phyloP scores from a whole-genome alignment of 2,888 invertebrate genomes.

The Cotesia congregata region DNA sequence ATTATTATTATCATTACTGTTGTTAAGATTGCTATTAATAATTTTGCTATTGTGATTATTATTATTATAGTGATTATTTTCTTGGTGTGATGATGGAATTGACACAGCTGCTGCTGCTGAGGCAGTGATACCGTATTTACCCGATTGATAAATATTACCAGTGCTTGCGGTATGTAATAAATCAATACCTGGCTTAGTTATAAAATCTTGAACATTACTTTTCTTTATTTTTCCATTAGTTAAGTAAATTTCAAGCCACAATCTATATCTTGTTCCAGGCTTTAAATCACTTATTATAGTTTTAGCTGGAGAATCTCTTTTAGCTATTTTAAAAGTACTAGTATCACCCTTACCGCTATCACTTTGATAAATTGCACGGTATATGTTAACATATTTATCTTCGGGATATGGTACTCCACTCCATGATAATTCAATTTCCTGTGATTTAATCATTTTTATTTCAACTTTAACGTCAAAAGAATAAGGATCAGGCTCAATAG shows the following conservation, averaged over 20 bases:
- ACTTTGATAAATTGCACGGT: conserved; percentile 86
- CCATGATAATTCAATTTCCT: conserved; percentile 85
- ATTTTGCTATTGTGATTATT: background rate
- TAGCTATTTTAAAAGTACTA: conserved; percentile 82
- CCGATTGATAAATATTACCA: conserved; percentile 72
- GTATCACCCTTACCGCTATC: conserved; percentile 81
- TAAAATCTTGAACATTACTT: conserved; percentile 89
- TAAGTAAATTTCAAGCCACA: conserved; percentile 91
- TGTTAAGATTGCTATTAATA: conserved; percentile 64
- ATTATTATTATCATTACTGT: conserved; percentile 63
- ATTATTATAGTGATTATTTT: conserved; percentile 72
- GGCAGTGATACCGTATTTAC: conserved; percentile 68
- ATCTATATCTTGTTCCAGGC: conserved; percentile 86
- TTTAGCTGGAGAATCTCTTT: conserved; percentile 79
- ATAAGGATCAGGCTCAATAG: conserved; percentile 78
- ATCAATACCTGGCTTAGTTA: conserved; percentile 82
- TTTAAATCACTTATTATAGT: conserved; percentile 79
- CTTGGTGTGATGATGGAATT: conserved; percentile 70
- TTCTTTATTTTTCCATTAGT: conserved; percentile 92
- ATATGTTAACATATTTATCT: conserved; percentile 91
- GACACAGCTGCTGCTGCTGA: conserved; percentile 58
- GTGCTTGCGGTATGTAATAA: conserved; percentile 53
- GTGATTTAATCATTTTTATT: conserved; percentile 81
- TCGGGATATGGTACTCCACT: conserved; percentile 89
- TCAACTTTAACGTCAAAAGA: conserved; percentile 86